These are phyloP conservation scores for Ormia ochracea DNA, from an alignment of 2,888 invertebrate genomes.

Conservation along the genomic window DNA sequence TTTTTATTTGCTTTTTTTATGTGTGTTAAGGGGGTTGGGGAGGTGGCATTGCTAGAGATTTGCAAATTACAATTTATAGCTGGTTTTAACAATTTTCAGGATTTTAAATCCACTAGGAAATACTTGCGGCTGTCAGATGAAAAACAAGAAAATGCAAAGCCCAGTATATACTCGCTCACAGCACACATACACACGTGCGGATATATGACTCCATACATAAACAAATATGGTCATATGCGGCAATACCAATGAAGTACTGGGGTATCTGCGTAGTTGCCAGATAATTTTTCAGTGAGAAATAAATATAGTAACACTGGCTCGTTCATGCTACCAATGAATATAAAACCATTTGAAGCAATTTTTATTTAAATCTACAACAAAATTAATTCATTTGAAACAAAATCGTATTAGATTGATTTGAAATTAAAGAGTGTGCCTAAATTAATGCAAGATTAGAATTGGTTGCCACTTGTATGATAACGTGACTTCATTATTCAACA, in stretches of 20 bases:
- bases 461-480: too few relatives aligned
- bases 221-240: background rate
- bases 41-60: conserved; percentile 36
- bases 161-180: background rate
- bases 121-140: conserved; percentile 56
- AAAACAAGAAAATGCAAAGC: conserved; percentile 37
- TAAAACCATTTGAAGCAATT: too few relatives aligned
- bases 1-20: background rate
- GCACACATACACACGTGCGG: background rate
- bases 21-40: background rate
- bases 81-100: conserved; percentile 55
- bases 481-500: too few relatives aligned
- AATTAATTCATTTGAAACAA: too few relatives aligned
- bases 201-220: background rate
- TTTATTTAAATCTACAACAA: too few relatives aligned
- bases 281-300: too few relatives aligned
- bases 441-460: too few relatives aligned
- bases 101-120: conserved; percentile 49
- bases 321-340: too few relatives aligned
- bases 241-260: background rate
- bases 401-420: too few relatives aligned
- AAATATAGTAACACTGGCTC: too few relatives aligned
- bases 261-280: background rate
- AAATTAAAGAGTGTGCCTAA: too few relatives aligned
- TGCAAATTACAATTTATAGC: conserved; percentile 59